phyloP scores from a whole-genome alignment of 2,888 invertebrate species.

The Sphinx pinastri region DNA sequence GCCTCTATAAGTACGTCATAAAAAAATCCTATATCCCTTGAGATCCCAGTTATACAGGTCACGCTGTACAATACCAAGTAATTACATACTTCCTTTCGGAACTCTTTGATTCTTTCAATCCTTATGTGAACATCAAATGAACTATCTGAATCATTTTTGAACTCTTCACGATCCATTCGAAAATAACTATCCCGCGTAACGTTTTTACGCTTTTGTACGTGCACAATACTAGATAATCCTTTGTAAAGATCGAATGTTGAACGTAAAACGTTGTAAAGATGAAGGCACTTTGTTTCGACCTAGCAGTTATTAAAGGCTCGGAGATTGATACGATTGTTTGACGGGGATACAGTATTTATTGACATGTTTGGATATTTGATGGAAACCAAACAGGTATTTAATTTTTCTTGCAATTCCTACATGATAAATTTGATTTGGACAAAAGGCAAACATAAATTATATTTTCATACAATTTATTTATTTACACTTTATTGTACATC shows the following conservation, averaged over 20 bases:
- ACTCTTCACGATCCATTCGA: background rate
- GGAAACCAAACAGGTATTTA: no score
- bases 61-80: no score
- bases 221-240: constrained; percentile 15
- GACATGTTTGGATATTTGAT: background rate
- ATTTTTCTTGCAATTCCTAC: no score
- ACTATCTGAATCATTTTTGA: background rate
- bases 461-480: no score
- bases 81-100: no score
- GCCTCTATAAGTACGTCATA: no score
- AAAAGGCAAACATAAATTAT: no score
- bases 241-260: constrained; percentile 20
- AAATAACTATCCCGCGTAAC: background rate
- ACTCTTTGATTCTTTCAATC: no score
- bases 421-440: no score
- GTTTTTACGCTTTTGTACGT: constrained; percentile 1
- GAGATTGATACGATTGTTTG: constrained; percentile 15
- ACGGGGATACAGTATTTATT: background rate
- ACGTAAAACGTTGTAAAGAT: constrained; percentile 17
- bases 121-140: background rate
- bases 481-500: no score
- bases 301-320: constrained; percentile 17
- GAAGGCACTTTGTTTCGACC: constrained; percentile 24
- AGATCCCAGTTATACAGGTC: no score
- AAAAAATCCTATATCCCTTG: no score